Base-by-base conservation (phyloP, 2,797 vertebrate species). In the Aselliscus stoliczkanus region DNA sequence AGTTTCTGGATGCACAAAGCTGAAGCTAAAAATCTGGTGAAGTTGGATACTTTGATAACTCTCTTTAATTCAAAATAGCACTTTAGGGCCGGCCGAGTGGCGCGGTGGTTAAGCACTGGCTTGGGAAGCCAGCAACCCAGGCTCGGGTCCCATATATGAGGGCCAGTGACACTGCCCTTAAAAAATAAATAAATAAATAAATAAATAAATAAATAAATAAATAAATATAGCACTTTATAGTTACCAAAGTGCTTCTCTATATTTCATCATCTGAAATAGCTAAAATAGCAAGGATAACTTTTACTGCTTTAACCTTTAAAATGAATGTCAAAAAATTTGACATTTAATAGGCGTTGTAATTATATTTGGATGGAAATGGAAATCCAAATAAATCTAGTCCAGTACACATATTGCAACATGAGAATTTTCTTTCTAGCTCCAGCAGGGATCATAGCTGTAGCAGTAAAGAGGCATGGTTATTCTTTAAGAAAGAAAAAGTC, bases 201-300 rank as follows among this genome's bases (percentile, higher is more conserved):
- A n/a, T n/a, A n/a, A n/a, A n/a, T n/a, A n/a, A n/a, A n/a, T n/a
- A n/a, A n/a, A n/a, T n/a, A n/a, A n/a, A n/a, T 50, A 88, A 84
- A 81, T 88, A 79, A 58, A 91, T 92, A 84, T 18, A 79, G 34
- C 6, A 44, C 29, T 81, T 83, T 17, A 14, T n/a, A 56, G 56
- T 84, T 89, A 86, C n/a, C 42, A 76, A 93, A 70, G 79, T 90
- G 50, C 25, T 92, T 79, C 17, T 82, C 11, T 67, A 29, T n/a
- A 93, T 52, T 83, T 8, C 75, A 21, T 91, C 20, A 94, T 79
- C 69, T 82, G 79, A 96, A 90, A 86, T 85, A 93, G 29, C 18
- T 86, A 84, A 79, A 65, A 44, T 37, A 76, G 25, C 21, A 88
- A 88, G 34, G 94, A 77, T 64, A 69, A 72, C 18, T 47, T 77